Evolutionary conservation across 2,888 invertebrate genomes (phyloP).

Genomic region (Sphaeridia pumilis): DNA sequence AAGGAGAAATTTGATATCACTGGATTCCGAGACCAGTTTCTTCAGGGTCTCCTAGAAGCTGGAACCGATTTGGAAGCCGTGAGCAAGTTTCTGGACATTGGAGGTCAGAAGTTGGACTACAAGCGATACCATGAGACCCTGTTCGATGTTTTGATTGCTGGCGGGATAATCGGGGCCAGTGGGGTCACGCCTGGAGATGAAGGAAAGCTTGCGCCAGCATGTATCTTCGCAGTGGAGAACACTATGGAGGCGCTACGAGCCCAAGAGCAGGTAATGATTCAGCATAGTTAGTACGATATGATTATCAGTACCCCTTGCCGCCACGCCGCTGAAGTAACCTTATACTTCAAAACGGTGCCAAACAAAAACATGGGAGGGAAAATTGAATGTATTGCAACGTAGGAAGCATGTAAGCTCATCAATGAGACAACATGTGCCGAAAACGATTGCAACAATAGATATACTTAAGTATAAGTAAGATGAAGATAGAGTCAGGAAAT

Average conservation of each 20-base stretch:
- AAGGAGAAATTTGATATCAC: slow-evolving; percentile 99
- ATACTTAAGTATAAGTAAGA: no score
- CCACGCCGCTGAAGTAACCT: slow-evolving; percentile 11
- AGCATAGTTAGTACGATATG: no score
- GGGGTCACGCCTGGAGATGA: slow-evolving; percentile 35
- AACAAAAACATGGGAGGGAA: slow-evolving; percentile 9
- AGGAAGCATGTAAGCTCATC: slow-evolving; percentile 6
- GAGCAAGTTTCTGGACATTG: slow-evolving; percentile 85
- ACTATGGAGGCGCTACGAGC: slow-evolving; percentile 81
- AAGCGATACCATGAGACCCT: slow-evolving; percentile 95
- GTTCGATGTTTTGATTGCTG: slow-evolving; percentile 95
- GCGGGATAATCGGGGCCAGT: slow-evolving; percentile 66
- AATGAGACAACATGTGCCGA: slow-evolving; percentile 11
- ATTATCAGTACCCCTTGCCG: no score
- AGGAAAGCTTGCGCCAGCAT: slow-evolving; percentile 53
- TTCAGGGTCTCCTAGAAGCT: slow-evolving; percentile 88
- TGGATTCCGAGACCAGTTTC: slow-evolving; percentile 94
- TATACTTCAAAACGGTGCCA: slow-evolving; percentile 10
- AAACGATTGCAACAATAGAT: slow-evolving; percentile 13
- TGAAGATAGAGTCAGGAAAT: no score
- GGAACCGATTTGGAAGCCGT: slow-evolving; percentile 90
- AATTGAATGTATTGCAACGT: slow-evolving; percentile 6
- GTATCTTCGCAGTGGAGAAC: slow-evolving; percentile 79
- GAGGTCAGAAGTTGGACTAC: slow-evolving; percentile 86
- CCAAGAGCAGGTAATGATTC: slow-evolving; percentile 83